Conservation (phyloP, 2,888 invertebrate species). For the Lordiphosa fenestrarum region DNA sequence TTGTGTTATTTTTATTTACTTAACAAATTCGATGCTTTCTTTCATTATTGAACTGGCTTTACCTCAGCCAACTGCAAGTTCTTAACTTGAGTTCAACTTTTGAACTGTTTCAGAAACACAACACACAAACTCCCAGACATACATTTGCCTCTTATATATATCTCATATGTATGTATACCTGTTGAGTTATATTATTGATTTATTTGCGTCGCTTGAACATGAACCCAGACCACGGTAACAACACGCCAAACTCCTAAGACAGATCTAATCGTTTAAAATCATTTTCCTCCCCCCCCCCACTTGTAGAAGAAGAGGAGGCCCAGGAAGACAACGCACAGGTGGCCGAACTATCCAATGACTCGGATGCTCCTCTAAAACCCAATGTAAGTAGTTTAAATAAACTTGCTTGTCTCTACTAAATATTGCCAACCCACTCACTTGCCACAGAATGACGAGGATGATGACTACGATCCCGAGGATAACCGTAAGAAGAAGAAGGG, state of each 20-base stretch:
- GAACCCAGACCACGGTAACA: constrained; percentile 9
- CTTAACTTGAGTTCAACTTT: too few relatives aligned
- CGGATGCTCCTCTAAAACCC: constrained; percentile 79
- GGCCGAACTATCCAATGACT: constrained; percentile 79
- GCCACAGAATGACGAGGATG: constrained; percentile 82
- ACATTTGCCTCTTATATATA: too few relatives aligned
- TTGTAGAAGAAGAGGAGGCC: constrained; percentile 78
- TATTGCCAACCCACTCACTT: constrained; percentile 12
- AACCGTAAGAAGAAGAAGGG: constrained; percentile 93
- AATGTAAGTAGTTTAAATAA: constrained; percentile 67
- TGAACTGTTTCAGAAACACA: too few relatives aligned
- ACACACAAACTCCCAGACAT: too few relatives aligned
- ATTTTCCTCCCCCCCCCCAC: too few relatives aligned
- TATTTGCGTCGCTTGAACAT: constrained; percentile 47
- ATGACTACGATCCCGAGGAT: constrained; percentile 93
- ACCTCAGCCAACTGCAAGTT: too few relatives aligned
- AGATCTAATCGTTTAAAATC: too few relatives aligned
- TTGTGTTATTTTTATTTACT: constrained; percentile 8
- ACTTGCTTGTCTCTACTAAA: not conserved
- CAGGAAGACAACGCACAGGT: constrained; percentile 77
- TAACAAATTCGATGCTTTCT: too few relatives aligned
- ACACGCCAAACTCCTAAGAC: too few relatives aligned
- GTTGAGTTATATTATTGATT: too few relatives aligned
- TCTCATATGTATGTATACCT: too few relatives aligned
- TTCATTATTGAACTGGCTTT: too few relatives aligned